Percentiles rank a stretch among this genome's conserved stretches.
phyloP scores from a whole-genome alignment of 37 sponge, comb jelly and placozoan genomes.

The Halichondria panicea region DNA sequence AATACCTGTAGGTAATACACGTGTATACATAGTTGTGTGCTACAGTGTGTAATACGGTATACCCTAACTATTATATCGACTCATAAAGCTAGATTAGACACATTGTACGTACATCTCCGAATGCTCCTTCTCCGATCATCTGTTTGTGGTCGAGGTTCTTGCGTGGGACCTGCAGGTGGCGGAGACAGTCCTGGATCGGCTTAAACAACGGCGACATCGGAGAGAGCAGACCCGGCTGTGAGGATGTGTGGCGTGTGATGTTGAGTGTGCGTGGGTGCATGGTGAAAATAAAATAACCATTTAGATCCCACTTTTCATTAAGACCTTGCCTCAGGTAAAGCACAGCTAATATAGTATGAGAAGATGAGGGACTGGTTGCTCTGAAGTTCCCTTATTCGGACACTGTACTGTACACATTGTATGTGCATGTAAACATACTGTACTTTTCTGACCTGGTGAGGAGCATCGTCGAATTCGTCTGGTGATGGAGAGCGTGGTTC shows the following conservation, averaged over 20 bases:
- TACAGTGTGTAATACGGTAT: neutral
- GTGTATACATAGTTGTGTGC: neutral
- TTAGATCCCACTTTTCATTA: no score
- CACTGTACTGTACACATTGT: neutral
- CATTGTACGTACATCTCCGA: slow-evolving; percentile 69
- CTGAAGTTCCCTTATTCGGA: no score
- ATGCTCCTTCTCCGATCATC: slow-evolving; percentile 73
- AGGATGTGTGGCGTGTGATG: no score
- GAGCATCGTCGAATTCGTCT: slow-evolving; percentile 17
- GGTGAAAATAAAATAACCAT: no score
- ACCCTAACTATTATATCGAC: neutral
- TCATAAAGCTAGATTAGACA: neutral
- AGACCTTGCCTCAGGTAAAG: no score
- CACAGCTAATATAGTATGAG: no score
- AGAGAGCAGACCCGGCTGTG: slow-evolving; percentile 29
- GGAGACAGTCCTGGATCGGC: slow-evolving; percentile 54
- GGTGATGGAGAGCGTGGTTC: slow-evolving; percentile 50
- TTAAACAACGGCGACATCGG: slow-evolving; percentile 50
- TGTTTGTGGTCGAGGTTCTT: slow-evolving; percentile 47
- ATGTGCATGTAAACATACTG: neutral
- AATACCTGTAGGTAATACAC: slow-evolving; percentile 44
- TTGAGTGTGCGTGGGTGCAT: neutral
- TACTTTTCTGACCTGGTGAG: slow-evolving; percentile 8
- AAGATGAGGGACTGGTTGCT: no score
- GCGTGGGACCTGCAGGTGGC: slow-evolving; percentile 52